A percentile compares a stretch with the other conserved stretches of the same genome.
Conservation (phyloP, 2,888 invertebrate species). For the Agrotis exclamationis region DNA sequence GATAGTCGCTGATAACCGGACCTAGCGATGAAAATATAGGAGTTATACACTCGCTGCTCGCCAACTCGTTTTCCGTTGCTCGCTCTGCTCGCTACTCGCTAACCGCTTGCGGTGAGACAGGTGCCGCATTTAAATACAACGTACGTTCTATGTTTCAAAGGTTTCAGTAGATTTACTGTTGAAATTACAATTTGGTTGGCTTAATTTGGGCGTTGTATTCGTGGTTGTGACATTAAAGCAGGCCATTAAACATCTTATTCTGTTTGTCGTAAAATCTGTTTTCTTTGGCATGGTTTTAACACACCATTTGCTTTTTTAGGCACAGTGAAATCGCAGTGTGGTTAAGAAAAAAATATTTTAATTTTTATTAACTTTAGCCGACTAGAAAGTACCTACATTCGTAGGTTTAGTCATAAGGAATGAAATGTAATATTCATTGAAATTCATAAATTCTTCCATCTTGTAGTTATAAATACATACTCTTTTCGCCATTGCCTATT, state of each 20-base stretch:
- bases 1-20: no score
- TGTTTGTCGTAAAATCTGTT: slow-evolving; percentile 34
- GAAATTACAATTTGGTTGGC: slow-evolving; percentile 37
- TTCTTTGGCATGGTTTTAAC: slow-evolving; percentile 29
- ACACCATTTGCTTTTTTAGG: slow-evolving; percentile 31
- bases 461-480: background rate
- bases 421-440: no score
- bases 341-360: slow-evolving; percentile 13
- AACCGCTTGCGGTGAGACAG: no score
- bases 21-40: no score
- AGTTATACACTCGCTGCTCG: no score
- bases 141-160: slow-evolving; percentile 47
- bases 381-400: background rate
- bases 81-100: no score
- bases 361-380: background rate
- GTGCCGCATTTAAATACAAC: slow-evolving; percentile 18
- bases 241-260: slow-evolving; percentile 31
- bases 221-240: slow-evolving; percentile 27
- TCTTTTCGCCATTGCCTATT: background rate
- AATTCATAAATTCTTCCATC: no score
- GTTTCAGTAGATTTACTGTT: slow-evolving; percentile 41
- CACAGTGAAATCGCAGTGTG: slow-evolving; percentile 16
- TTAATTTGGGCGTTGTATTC: slow-evolving; percentile 26
- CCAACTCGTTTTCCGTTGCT: no score
- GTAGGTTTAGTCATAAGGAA: no score